Conservation (phyloP, 2,888 invertebrate species). For the Acleris holmiana region DNA sequence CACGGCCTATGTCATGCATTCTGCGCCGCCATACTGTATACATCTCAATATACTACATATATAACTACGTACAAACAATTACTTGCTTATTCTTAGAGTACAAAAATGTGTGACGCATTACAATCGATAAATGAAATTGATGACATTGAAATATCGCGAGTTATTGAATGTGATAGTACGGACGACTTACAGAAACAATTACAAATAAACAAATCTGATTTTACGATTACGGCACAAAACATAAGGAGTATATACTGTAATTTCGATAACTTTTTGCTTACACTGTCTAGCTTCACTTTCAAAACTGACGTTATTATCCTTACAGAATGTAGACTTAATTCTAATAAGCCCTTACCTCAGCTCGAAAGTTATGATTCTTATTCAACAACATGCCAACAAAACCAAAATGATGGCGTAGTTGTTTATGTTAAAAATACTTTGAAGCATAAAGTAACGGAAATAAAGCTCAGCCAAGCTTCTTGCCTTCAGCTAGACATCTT, state of each 20-base stretch:
- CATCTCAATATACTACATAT: too few relatives aligned
- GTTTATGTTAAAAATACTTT: conserved; percentile 5
- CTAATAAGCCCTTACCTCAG: conserved; percentile 7
- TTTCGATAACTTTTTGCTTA: conserved; percentile 5
- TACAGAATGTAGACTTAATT: conserved; percentile 11
- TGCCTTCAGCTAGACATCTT: conserved; percentile 3
- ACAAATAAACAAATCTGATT: neutral
- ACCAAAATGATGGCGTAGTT: conserved; percentile 15
- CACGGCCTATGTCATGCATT: too few relatives aligned
- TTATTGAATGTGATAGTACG: conserved; percentile 1
- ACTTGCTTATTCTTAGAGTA: too few relatives aligned
- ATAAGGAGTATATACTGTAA: conserved; percentile 12
- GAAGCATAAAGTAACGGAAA: conserved; percentile 4
- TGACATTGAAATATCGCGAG: conserved; percentile 4
- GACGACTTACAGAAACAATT: neutral
- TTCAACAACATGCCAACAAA: neutral
- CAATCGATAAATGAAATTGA: conserved; percentile 6
- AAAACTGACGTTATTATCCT: conserved; percentile 4
- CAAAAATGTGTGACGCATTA: neutral
- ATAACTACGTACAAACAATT: too few relatives aligned
- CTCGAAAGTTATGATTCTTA: conserved; percentile 2
- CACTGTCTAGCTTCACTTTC: conserved; percentile 3
- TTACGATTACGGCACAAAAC: conserved; percentile 10
- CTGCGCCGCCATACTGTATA: too few relatives aligned
- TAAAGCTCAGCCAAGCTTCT: conserved; percentile 3